Percentiles rank a stretch among this genome's conserved stretches.
These are phyloP conservation scores for Conus canariensis DNA, from an alignment of 2,888 invertebrate species.

Conservation along the genomic window DNA sequence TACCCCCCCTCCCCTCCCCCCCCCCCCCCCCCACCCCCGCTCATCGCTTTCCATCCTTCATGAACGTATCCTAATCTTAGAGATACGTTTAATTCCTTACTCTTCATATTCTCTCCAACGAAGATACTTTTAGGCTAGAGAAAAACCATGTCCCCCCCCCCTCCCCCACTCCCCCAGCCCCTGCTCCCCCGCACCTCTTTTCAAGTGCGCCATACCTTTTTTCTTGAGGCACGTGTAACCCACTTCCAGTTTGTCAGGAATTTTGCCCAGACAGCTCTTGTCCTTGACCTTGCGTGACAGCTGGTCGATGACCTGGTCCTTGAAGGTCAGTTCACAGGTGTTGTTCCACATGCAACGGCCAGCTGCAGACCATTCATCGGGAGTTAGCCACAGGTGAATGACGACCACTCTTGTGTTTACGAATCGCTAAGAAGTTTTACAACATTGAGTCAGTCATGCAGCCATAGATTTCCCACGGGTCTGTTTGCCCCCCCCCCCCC, in stretches of 20 bases:
- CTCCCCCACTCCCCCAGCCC: too few species aligned
- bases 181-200: too few species aligned
- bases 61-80: too few species aligned
- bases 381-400: neutral
- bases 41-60: too few species aligned
- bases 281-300: neutral
- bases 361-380: neutral
- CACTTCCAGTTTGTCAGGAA: slow-evolving; percentile 13
- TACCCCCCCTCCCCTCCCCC: too few species aligned
- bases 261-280: slow-evolving; percentile 3
- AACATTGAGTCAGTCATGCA: neutral
- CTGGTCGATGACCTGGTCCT: neutral
- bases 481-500: too few species aligned
- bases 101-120: too few species aligned
- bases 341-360: slow-evolving; percentile 34
- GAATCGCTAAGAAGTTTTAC: neutral
- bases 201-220: neutral
- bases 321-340: slow-evolving; percentile 20
- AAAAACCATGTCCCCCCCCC: too few species aligned
- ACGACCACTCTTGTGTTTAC: neutral
- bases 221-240: slow-evolving; percentile 33
- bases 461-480: too few species aligned
- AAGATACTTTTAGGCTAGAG: too few species aligned
- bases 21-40: too few species aligned
- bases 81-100: too few species aligned